Conservation (phyloP, 2,113 vertebrate species). For the Stictonetta naevosa region DNA sequence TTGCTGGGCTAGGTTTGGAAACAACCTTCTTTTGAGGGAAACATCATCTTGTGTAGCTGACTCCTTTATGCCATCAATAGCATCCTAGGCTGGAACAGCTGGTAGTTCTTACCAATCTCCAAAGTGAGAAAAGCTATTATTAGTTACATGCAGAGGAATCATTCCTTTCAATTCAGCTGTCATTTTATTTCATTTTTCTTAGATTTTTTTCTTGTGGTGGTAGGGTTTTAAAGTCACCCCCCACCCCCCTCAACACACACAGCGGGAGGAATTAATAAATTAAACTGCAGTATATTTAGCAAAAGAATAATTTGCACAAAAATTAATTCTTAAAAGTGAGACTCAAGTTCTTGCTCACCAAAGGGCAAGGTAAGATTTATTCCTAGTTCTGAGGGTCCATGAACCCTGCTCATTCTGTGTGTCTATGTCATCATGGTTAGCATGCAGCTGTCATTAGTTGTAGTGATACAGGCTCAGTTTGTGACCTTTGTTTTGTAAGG, state of each 20-base stretch:
- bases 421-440: neutral
- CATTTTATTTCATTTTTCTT: neutral
- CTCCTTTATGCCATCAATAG: neutral
- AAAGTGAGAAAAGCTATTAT: neutral
- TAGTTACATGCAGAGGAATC: neutral
- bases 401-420: neutral
- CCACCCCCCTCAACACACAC: too few species aligned
- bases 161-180: neutral
- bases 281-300: neutral
- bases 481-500: conserved; percentile 63
- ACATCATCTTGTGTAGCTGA: neutral
- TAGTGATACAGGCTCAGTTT: neutral
- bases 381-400: neutral
- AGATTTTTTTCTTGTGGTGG: neutral
- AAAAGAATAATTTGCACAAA: neutral
- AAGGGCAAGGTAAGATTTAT: neutral
- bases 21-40: neutral
- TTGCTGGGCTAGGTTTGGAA: neutral
- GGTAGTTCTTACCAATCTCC: neutral
- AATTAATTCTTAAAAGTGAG: neutral
- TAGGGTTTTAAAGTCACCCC: neutral
- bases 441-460: neutral
- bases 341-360: neutral
- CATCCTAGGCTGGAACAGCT: neutral
- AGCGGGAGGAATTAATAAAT: neutral